These are phyloP conservation scores for Ernsta delagoae DNA, from an alignment of 2,888 invertebrate species.

Conservation along the genomic window DNA sequence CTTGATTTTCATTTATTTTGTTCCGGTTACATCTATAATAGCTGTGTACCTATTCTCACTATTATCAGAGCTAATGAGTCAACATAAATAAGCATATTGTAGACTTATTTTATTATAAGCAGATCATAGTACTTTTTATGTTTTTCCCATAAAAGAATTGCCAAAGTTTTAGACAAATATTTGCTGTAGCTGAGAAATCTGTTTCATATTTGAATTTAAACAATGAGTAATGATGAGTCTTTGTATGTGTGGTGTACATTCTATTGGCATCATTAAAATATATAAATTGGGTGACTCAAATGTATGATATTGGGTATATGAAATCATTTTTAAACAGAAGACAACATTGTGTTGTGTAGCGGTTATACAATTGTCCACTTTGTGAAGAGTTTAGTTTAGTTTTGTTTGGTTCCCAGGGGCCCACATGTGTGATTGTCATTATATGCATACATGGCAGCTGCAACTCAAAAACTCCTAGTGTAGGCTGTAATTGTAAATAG, in stretches of 20 bases:
- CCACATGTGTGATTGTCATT: too few relatives aligned
- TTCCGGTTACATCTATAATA: neutral
- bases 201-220: neutral
- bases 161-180: neutral
- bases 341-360: too few relatives aligned
- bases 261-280: neutral
- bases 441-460: too few relatives aligned
- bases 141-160: too few relatives aligned
- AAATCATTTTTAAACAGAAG: too few relatives aligned
- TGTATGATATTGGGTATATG: neutral
- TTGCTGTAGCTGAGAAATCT: neutral
- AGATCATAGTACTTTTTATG: too few relatives aligned
- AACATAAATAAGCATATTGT: neutral
- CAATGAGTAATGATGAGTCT: neutral
- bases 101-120: neutral
- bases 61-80: neutral
- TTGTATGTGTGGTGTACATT: neutral
- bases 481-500: too few relatives aligned
- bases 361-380: too few relatives aligned
- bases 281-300: neutral
- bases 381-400: too few relatives aligned
- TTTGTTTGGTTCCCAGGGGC: too few relatives aligned
- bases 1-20: neutral
- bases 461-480: too few relatives aligned
- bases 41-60: neutral